Evolutionary conservation across 2,888 invertebrate genomes (phyloP), one percentile per base, ranked within the genome.

Genomic region (Piscicola geometra): DNA sequence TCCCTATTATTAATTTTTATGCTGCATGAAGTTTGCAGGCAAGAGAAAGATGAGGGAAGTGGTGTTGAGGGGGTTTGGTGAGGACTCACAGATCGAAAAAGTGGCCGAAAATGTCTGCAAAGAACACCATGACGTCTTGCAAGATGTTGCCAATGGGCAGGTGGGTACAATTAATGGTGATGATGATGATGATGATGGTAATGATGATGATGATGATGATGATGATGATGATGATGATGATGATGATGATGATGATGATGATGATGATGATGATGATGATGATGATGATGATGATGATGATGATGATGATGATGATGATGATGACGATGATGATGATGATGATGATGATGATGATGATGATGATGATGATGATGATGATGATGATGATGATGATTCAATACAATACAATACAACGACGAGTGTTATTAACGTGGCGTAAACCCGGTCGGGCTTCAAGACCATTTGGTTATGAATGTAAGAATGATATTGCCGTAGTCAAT

Each of bases 221-320:
- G 9, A 70, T 70, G 2, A 70, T 70, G 9, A 70, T 70, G 1
- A 70, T 70, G 21, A 28, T 70, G 1, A 70, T 70, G 30, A 35
- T 35, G 35, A 25, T 25, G 70, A 36, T 66, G 25, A 15, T 5
- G 64, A 73, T 68, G 73, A 73, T 73, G 73, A 5, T 73, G 73
- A 64, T 73, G 73, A 66, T 73, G 60, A 73, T 64, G 73, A 73
- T 32, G 73, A 66, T n/a, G 73, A 66, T 64, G 64, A 66, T 60
- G 73, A 66, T 73, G 73, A 66, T 18, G 73, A 66, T 32, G 73
- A 66, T 18, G 73, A 66, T 60, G 9, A 66, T 32, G 64, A 66
- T 60, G 73, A 9, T 60, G 64, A 66, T 60, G 64, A 9, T 60
- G 73, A 9, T 60, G 64, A 66, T 60, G 50, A 50, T 47, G 71